Evolutionary conservation across 2,888 invertebrate genomes (phyloP).

Genomic region (Ichneumoninae sp.): DNA sequence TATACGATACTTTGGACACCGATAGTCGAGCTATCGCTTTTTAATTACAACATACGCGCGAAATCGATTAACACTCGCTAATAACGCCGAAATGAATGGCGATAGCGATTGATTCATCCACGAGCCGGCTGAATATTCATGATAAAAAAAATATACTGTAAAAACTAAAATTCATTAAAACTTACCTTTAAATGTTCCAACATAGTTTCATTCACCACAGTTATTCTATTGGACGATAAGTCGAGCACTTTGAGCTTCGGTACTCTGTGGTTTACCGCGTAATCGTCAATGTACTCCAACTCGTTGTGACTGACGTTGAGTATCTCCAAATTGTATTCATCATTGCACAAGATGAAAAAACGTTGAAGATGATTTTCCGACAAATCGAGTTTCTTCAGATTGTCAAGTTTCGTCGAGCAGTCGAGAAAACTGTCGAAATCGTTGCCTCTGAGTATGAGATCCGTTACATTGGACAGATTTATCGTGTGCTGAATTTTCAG

Average conservation of each 20-base stretch:
- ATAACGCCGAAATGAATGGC: conserved; percentile 1
- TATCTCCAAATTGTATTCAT: conserved; percentile 93
- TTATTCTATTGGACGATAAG: conserved; percentile 79
- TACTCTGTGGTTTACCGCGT: conserved; percentile 79
- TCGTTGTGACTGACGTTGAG: conserved; percentile 94
- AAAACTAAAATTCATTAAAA: background rate
- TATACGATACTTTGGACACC: background rate
- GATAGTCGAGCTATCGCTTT: conserved; percentile 16
- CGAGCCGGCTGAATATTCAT: background rate
- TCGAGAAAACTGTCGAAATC: conserved; percentile 82
- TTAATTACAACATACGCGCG: conserved; percentile 5
- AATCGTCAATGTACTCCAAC: conserved; percentile 89
- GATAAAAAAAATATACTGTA: background rate
- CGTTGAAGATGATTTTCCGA: conserved; percentile 91
- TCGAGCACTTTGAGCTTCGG: conserved; percentile 79
- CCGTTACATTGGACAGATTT: conserved; percentile 75
- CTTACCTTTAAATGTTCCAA: conserved; percentile 80
- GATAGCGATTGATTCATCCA: conserved; percentile 1
- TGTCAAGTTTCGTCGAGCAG: conserved; percentile 89
- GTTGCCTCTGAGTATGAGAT: conserved; percentile 79
- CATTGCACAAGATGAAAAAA: conserved; percentile 88
- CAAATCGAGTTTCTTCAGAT: conserved; percentile 92
- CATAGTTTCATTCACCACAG: conserved; percentile 81
- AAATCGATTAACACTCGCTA: background rate
- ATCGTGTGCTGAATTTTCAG: conserved; percentile 74